Conservation (phyloP, 2,888 invertebrate species). For the Sphinx pinastri region DNA sequence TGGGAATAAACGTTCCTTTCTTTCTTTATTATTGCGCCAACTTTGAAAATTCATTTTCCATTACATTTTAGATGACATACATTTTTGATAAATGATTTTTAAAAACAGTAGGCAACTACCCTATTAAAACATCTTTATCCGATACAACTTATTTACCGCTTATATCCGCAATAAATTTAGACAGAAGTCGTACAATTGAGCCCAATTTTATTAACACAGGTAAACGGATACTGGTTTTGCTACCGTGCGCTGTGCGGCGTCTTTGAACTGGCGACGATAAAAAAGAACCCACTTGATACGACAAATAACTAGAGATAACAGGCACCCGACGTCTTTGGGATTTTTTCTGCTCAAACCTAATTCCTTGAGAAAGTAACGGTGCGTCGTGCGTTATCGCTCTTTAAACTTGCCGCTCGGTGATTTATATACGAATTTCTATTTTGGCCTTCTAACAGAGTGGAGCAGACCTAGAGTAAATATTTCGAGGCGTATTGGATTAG, state of each 20-base stretch:
- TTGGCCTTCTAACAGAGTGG: background rate
- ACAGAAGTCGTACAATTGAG: background rate
- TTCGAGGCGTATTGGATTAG: background rate
- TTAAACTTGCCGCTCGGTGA: conserved; percentile 25
- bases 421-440: background rate
- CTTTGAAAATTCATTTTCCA: too few relatives aligned
- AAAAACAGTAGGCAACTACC: too few relatives aligned
- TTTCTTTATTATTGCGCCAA: too few relatives aligned
- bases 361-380: conserved; percentile 56
- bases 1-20: too few relatives aligned
- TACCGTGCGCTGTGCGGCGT: conserved; percentile 67
- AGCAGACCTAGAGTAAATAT: background rate
- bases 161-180: background rate
- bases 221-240: conserved; percentile 62
- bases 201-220: conserved; percentile 27
- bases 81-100: too few relatives aligned
- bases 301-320: conserved; percentile 81
- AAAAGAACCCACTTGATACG: conserved; percentile 75
- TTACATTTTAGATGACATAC: too few relatives aligned
- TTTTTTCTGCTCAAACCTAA: conserved; percentile 69
- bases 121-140: too few relatives aligned
- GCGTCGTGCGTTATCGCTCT: conserved; percentile 56
- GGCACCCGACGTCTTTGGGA: conserved; percentile 59
- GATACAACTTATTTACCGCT: too few relatives aligned
- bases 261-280: conserved; percentile 67